Base-by-base conservation (phyloP, 2,113 vertebrate genomes). In the Nothoprocta pentlandii region DNA sequence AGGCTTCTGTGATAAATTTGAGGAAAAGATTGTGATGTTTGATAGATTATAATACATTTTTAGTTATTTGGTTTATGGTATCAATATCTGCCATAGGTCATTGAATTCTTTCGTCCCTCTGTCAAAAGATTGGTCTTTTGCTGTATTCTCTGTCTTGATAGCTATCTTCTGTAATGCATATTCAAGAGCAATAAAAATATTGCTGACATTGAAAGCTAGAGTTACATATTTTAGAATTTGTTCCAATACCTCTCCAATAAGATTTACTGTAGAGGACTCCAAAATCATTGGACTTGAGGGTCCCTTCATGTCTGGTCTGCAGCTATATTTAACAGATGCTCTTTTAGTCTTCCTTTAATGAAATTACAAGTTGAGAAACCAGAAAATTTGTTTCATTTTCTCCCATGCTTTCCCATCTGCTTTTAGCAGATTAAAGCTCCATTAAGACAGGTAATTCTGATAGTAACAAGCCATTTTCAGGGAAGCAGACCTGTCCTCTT, bases 291-390 rank as follows among this genome's bases (percentile, higher is more conserved):
- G 80, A 86, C 78, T 61, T 78, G 47, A 88, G 17, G 73, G 73
- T 80, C 36, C 78, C 41, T 46, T n/a, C 54, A 67, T 67, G 77
- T 34, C 39, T 95, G 39, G 30, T 82, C 75, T 81, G 63, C 47
- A 13, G 28, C 77, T 84, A 10, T 73, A 61, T 77, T 92, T 89
- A 80, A 85, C 46, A 70, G 86, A 62, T 46, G 23, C 17, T 67
- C 39, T 77, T 93, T 85, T 39, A 51, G 47, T 42, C 42, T 92
- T 25, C 75, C n/a, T 95, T 93, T 84, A 87, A 73, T 84, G 74
- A 95, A 95, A 96, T 94, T 73, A 47, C 49, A 66, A 85, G 81
- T 89, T 88, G 84, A 96, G 91, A 92, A 95, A 94, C 5, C 1
- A 73, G 90, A 87, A 93, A 47, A 91, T 93, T 96, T 76, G 44